These are phyloP conservation scores for Rambutsinella grinnellia DNA, from an alignment of 2,888 invertebrate genomes.

Conservation along the genomic window DNA sequence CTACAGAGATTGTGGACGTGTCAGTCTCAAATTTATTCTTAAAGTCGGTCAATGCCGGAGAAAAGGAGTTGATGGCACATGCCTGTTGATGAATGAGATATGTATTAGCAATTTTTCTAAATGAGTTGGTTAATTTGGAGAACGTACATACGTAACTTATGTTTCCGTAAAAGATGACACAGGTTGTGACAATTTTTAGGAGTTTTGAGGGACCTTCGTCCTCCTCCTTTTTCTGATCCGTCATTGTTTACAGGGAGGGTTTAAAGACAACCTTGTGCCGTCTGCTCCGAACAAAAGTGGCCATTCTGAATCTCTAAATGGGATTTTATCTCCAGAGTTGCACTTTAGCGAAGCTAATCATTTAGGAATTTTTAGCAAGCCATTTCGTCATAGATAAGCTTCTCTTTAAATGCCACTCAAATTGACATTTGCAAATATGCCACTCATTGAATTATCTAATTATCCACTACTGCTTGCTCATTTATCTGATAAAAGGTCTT, in stretches of 20 bases:
- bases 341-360: conserved; percentile 3
- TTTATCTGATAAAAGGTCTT: too few species aligned
- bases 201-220: not conserved
- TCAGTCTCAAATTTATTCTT: conserved; percentile 45
- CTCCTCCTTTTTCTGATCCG: not conserved
- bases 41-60: conserved; percentile 40
- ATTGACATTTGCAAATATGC: too few species aligned
- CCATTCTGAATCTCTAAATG: not conserved
- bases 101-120: not conserved
- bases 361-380: conserved; percentile 5
- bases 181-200: conserved; percentile 37
- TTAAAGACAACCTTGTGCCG: too few species aligned
- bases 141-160: conserved; percentile 37
- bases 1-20: conserved; percentile 28
- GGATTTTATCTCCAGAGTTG: not conserved
- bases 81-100: conserved; percentile 24
- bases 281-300: too few species aligned
- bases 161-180: conserved; percentile 42
- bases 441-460: too few species aligned
- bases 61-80: conserved; percentile 35
- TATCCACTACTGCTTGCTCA: too few species aligned
- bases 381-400: too few species aligned
- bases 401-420: too few species aligned
- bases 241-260: too few species aligned
- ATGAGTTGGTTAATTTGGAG: not conserved